Evolutionary conservation across 1,140 invertebrate genomes (phyloP).

Genomic region (Lordiphosa stackelbergi): DNA sequence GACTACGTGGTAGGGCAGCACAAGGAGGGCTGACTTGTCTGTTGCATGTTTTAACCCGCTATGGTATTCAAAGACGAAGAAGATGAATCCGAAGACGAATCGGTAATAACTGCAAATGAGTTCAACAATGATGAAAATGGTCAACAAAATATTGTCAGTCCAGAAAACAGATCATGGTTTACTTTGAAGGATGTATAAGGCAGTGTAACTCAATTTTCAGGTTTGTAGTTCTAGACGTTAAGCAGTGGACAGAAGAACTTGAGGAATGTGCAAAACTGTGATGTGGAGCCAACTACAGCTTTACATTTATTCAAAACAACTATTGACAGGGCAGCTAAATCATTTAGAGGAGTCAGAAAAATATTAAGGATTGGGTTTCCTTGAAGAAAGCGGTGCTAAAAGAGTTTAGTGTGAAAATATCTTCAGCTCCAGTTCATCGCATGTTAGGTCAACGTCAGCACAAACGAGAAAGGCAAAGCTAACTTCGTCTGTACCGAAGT

Average conservation of each 20-base stretch:
- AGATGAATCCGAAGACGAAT: too few relatives aligned
- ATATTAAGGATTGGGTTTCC: conserved; percentile 12
- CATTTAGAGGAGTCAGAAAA: conserved; percentile 1
- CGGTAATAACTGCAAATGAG: too few relatives aligned
- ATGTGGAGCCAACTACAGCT: conserved; percentile 9
- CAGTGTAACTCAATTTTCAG: conserved; percentile 17
- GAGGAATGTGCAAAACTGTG: conserved; percentile 19
- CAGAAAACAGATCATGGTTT: conserved; percentile 19
- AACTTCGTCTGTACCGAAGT: too few relatives aligned
- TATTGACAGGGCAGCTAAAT: conserved; percentile 11
- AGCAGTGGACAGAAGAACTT: conserved; percentile 22
- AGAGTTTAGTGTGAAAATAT: conserved; percentile 14
- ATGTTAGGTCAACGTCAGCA: background rate
- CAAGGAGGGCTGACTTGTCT: too few relatives aligned
- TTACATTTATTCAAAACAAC: conserved; percentile 19
- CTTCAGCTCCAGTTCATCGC: conserved; percentile 3
- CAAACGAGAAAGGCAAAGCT: too few relatives aligned
- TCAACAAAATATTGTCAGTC: too few relatives aligned
- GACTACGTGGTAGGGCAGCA: too few relatives aligned
- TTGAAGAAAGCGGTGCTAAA: conserved; percentile 6
- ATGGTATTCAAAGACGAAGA: too few relatives aligned
- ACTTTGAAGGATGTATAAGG: conserved; percentile 19
- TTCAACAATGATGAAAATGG: too few relatives aligned
- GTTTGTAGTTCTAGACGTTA: conserved; percentile 8
- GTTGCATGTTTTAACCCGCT: too few relatives aligned